phyloP scores from a whole-genome alignment of 2,888 invertebrate species.

The Malthinus seriepunctatus region DNA sequence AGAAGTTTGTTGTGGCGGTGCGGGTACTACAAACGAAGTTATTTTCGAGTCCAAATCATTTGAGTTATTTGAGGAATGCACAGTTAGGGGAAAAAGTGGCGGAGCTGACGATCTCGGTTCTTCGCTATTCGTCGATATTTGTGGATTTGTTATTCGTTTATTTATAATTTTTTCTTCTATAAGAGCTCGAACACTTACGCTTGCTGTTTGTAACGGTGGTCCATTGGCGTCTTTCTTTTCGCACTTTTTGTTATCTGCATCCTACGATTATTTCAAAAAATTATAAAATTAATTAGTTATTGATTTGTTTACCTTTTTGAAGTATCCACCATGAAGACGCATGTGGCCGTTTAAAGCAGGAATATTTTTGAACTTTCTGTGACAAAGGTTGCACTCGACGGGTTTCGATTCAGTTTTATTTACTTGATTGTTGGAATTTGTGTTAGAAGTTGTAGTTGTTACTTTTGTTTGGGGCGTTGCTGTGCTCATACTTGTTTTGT shows the following conservation, averaged over 20 bases:
- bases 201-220: slow-evolving; percentile 89
- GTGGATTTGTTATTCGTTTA: slow-evolving; percentile 65
- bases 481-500: slow-evolving; percentile 42
- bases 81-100: slow-evolving; percentile 52
- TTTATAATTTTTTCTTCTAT: slow-evolving; percentile 94
- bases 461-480: slow-evolving; percentile 50
- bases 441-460: slow-evolving; percentile 48
- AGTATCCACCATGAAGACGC: slow-evolving; percentile 96
- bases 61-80: slow-evolving; percentile 53
- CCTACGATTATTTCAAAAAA: slow-evolving; percentile 55
- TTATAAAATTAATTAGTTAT: no score
- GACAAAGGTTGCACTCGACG: slow-evolving; percentile 93
- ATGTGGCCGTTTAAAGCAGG: slow-evolving; percentile 98
- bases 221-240: slow-evolving; percentile 83
- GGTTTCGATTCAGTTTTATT: slow-evolving; percentile 73
- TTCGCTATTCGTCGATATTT: slow-evolving; percentile 34
- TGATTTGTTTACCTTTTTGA: slow-evolving; percentile 74
- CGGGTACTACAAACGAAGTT: slow-evolving; percentile 62
- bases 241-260: slow-evolving; percentile 82
- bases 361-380: slow-evolving; percentile 95
- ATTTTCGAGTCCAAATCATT: slow-evolving; percentile 51
- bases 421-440: slow-evolving; percentile 49
- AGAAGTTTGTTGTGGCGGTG: slow-evolving; percentile 55
- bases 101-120: slow-evolving; percentile 47
- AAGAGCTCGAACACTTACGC: slow-evolving; percentile 85